Evolutionary conservation across 1,140 invertebrate species (phyloP), one percentile per base, ranked within the genome.

Genomic region (Caenorhabditis tropicalis): DNA sequence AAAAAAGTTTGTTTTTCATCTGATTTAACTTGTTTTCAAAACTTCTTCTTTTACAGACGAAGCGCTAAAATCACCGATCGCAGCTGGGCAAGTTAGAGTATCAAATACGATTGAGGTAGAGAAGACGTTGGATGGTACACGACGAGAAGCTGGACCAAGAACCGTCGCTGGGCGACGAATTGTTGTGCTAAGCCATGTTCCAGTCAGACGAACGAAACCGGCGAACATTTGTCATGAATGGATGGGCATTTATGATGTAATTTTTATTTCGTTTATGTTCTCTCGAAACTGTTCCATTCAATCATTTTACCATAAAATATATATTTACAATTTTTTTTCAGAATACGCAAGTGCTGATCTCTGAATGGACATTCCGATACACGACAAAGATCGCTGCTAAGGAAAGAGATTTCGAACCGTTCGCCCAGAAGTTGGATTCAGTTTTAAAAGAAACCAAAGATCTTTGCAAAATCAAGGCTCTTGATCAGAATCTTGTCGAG

Each of bases 311-410:
- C n/a, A n/a, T n/a, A n/a, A n/a, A n/a, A n/a, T n/a, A n/a, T n/a
- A n/a, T n/a, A n/a, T n/a, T n/a, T n/a, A n/a, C n/a, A n/a, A n/a
- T n/a, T 70, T 79, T 24, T 24, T 81, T 84, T 56, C 79, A 87
- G 86, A 65, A 53, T 16, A 53, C 70, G 3, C 58, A 85, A 51
- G 27, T 88, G 12, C 87, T 88, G 15, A 84, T 88, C 9, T 87
- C 87, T 1, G 87, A 88, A 58, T 88, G 87, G 87, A 83, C 29
- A 4, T 88, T 88, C 80, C 49, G 84, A n/a, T 84, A 82, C 58
- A 79, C 15, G 83, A 84, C 6, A 49, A 84, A 48, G 51, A 58
- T 16, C 5, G 12, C 4, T 19, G 36, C n/a, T n/a, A n/a, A n/a
- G n/a, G n/a, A n/a, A n/a, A 79, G 24, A 15, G 48, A 53, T 53